Conservation (phyloP, 2,797 vertebrate genomes). For the Pteropus rufus region DNA sequence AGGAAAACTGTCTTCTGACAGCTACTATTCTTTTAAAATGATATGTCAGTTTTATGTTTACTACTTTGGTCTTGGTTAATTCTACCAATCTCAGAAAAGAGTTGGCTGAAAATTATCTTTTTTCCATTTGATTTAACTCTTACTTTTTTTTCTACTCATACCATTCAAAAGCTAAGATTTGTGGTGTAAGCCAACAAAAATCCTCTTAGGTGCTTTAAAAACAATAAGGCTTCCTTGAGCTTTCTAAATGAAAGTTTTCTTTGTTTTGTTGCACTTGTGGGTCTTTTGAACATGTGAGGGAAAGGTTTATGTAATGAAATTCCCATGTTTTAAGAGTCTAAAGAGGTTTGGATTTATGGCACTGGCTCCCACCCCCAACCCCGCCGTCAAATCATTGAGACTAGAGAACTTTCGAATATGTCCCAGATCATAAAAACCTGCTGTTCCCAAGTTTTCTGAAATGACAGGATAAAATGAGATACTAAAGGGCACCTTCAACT, state of each 20-base stretch:
- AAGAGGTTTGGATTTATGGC: background rate
- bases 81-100: background rate
- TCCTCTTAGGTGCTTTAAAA: background rate
- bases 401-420: background rate
- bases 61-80: background rate
- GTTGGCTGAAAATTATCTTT: background rate
- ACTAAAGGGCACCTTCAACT: background rate
- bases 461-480: background rate
- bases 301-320: slow-evolving; percentile 13
- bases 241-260: background rate
- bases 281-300: background rate
- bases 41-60: background rate
- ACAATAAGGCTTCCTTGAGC: background rate
- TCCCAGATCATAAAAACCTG: background rate
- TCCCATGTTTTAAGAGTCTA: background rate
- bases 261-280: background rate
- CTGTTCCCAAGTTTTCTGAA: background rate
- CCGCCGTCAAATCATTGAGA: background rate
- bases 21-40: background rate
- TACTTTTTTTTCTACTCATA: background rate
- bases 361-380: background rate
- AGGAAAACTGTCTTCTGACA: background rate
- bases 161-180: slow-evolving; percentile 12
- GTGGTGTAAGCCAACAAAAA: background rate
- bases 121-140: background rate